phyloP scores from a whole-genome alignment of 2,113 vertebrate species.

The Gymnocephalus cernua region DNA sequence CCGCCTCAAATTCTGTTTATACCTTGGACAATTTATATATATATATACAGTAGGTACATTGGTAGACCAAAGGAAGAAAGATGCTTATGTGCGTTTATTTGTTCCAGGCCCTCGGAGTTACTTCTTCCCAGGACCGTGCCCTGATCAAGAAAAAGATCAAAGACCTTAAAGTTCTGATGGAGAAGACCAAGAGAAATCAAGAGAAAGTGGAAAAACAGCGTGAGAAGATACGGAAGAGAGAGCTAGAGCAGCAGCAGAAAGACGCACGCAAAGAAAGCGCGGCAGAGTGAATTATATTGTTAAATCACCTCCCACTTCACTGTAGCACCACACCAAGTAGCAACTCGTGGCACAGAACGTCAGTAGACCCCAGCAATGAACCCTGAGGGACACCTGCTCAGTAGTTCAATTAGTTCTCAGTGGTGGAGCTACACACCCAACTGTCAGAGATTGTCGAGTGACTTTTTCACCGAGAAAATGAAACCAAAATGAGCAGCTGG shows the following conservation, averaged over 20 bases:
- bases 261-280: slow-evolving; percentile 76
- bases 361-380: slow-evolving; percentile 52
- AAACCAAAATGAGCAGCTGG: slow-evolving; percentile 74
- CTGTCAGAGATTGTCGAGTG: slow-evolving; percentile 41
- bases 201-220: slow-evolving; percentile 94
- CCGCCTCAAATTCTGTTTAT: no score
- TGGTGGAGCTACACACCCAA: slow-evolving; percentile 45
- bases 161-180: slow-evolving; percentile 91
- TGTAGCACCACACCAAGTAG: slow-evolving; percentile 65
- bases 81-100: neutral
- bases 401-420: slow-evolving; percentile 49
- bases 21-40: no score
- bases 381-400: slow-evolving; percentile 53
- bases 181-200: slow-evolving; percentile 90
- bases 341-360: slow-evolving; percentile 51
- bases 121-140: slow-evolving; percentile 91
- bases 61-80: neutral
- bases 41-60: no score
- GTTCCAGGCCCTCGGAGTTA: slow-evolving; percentile 90
- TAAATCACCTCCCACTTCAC: slow-evolving; percentile 40
- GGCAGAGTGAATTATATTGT: slow-evolving; percentile 58
- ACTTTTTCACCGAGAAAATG: slow-evolving; percentile 48
- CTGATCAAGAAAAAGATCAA: slow-evolving; percentile 95
- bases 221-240: slow-evolving; percentile 89
- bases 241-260: slow-evolving; percentile 89